phyloP scores from a whole-genome alignment of 2,888 invertebrate species.

The Mythimna albipuncta region DNA sequence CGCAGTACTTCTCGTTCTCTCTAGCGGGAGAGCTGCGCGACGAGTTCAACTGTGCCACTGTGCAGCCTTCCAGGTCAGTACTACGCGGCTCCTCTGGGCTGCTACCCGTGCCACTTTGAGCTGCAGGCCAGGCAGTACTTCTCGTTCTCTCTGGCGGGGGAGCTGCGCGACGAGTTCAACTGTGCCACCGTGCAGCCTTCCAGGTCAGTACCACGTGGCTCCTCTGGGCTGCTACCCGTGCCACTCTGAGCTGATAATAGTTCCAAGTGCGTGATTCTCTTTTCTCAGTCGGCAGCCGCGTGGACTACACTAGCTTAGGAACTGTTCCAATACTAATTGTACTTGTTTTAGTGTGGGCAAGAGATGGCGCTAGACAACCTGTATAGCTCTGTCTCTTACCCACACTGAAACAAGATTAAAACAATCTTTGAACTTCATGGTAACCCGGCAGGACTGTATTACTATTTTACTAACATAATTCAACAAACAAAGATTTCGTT shows the following conservation, averaged over 20 bases:
- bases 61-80: not conserved
- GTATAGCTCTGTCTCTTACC: too few species aligned
- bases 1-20: not conserved
- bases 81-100: constrained; percentile 89
- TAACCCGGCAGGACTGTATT: too few species aligned
- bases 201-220: constrained; percentile 66
- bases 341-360: too few species aligned
- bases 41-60: not conserved
- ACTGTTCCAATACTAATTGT: too few species aligned
- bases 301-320: too few species aligned
- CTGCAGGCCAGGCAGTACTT: not conserved
- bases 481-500: too few species aligned
- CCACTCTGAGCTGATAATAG: constrained; percentile 18
- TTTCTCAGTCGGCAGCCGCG: too few species aligned
- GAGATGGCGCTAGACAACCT: too few species aligned
- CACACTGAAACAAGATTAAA: too few species aligned
- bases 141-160: not conserved
- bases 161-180: constrained; percentile 1
- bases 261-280: too few species aligned
- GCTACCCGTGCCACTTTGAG: constrained; percentile 92
- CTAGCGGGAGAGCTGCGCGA: not conserved
- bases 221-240: constrained; percentile 94
- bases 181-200: not conserved
- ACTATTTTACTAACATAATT: too few species aligned
- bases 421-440: too few species aligned